phyloP scores from a whole-genome alignment of 2,113 vertebrate species.

The Dicentrarchus labrax region DNA sequence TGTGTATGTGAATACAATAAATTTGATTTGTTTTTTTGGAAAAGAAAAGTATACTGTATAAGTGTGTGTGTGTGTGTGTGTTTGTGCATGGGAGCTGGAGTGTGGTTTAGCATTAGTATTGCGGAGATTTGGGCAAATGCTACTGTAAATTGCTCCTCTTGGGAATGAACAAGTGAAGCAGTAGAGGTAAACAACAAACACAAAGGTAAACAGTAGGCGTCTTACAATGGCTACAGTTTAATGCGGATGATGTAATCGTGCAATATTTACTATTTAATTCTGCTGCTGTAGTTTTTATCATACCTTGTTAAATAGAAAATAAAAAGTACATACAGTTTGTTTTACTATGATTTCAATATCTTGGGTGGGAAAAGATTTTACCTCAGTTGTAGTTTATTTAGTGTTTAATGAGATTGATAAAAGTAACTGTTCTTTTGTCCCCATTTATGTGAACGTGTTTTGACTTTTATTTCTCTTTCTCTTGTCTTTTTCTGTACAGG shows the following conservation, averaged over 20 bases:
- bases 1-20: background rate
- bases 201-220: constrained; percentile 23
- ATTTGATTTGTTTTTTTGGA: constrained; percentile 21
- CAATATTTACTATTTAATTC: constrained; percentile 34
- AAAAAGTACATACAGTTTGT: background rate
- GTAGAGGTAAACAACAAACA: constrained; percentile 17
- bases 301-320: constrained; percentile 1
- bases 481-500: constrained; percentile 85
- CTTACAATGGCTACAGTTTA: background rate
- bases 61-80: background rate
- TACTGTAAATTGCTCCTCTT: constrained; percentile 39
- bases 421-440: background rate
- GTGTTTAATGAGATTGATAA: background rate
- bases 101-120: constrained; percentile 31
- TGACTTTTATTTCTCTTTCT: constrained; percentile 70
- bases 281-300: constrained; percentile 15
- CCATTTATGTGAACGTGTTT: constrained; percentile 16
- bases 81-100: constrained; percentile 1
- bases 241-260: constrained; percentile 10
- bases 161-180: constrained; percentile 40
- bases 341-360: constrained; percentile 5
- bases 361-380: background rate
- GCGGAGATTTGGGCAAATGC: constrained; percentile 19
- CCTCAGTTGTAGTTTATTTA: background rate
- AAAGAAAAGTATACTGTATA: background rate